phyloP scores from a whole-genome alignment of 2,888 invertebrate species.

The Ditylenchus weischeri region DNA sequence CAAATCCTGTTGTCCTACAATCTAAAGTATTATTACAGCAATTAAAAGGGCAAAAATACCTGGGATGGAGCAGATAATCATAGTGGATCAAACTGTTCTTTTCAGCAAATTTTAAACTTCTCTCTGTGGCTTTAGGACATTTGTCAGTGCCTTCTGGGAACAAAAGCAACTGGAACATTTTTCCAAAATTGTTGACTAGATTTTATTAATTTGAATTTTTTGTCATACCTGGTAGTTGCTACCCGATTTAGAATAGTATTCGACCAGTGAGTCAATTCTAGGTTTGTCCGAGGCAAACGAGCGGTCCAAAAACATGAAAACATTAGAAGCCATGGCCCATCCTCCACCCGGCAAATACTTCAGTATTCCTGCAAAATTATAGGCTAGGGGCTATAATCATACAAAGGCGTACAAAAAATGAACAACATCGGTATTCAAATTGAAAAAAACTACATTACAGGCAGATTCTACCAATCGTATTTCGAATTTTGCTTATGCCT shows the following conservation, averaged over 20 bases:
- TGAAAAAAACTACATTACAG: too few relatives aligned
- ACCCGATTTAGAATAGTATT: slow-evolving; percentile 71
- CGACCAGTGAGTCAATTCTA: slow-evolving; percentile 69
- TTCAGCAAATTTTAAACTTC: slow-evolving; percentile 73
- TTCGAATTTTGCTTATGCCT: too few relatives aligned
- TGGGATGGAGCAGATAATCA: slow-evolving; percentile 78
- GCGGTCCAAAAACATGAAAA: slow-evolving; percentile 78
- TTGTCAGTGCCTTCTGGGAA: slow-evolving; percentile 85
- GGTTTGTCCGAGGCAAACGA: slow-evolving; percentile 75
- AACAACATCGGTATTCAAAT: too few relatives aligned
- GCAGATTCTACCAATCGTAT: too few relatives aligned
- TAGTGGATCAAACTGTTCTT: slow-evolving; percentile 68
- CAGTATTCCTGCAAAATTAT: neutral
- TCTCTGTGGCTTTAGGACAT: slow-evolving; percentile 69
- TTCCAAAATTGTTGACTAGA: neutral
- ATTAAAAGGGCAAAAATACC: too few relatives aligned
- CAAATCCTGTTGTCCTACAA: slow-evolving; percentile 72
- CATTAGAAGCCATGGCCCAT: slow-evolving; percentile 80
- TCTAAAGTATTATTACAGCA: too few relatives aligned
- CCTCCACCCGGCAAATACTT: slow-evolving; percentile 48
- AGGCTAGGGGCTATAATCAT: too few relatives aligned
- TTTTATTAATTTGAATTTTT: neutral
- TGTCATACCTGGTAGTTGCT: slow-evolving; percentile 65
- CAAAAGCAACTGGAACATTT: slow-evolving; percentile 68
- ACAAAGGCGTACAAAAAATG: too few relatives aligned